These are phyloP conservation scores for Pangasius mekongensis DNA, from an alignment of 2,797 vertebrate species.

Conservation along the genomic window DNA sequence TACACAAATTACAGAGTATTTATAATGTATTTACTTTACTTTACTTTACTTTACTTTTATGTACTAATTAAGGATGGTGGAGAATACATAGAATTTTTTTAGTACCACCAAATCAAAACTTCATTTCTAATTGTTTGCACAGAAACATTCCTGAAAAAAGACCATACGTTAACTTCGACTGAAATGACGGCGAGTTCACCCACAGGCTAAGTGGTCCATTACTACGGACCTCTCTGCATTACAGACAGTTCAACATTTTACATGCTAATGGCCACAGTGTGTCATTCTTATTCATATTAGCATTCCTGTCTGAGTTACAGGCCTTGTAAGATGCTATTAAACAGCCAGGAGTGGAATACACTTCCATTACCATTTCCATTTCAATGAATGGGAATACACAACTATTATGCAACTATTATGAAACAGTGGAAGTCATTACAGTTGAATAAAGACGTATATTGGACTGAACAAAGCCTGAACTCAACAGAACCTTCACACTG, in stretches of 20 bases:
- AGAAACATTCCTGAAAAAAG: slow-evolving; percentile 13
- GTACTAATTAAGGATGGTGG: not conserved
- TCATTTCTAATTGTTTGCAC: slow-evolving; percentile 6
- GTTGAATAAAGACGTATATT: slow-evolving; percentile 35
- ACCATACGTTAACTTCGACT: not conserved
- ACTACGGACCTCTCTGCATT: slow-evolving; percentile 44
- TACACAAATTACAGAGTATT: not conserved
- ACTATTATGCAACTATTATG: slow-evolving; percentile 40
- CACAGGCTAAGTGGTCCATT: slow-evolving; percentile 36
- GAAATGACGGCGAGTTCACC: slow-evolving; percentile 29
- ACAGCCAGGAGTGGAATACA: slow-evolving; percentile 58
- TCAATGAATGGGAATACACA: slow-evolving; percentile 74
- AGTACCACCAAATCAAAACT: not conserved
- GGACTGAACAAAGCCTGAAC: not conserved
- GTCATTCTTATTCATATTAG: slow-evolving; percentile 61
- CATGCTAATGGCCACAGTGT: slow-evolving; percentile 53
- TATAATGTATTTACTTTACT: not conserved
- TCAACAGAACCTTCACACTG: not conserved
- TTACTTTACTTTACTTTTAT: not conserved
- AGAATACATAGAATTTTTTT: not conserved
- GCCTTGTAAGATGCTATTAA: slow-evolving; percentile 53
- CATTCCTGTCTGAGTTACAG: slow-evolving; percentile 59
- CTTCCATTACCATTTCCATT: slow-evolving; percentile 47
- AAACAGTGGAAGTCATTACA: slow-evolving; percentile 19
- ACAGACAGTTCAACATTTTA: slow-evolving; percentile 51